Conservation (phyloP, 1,140 invertebrate species). For the Phortica variegata region DNA sequence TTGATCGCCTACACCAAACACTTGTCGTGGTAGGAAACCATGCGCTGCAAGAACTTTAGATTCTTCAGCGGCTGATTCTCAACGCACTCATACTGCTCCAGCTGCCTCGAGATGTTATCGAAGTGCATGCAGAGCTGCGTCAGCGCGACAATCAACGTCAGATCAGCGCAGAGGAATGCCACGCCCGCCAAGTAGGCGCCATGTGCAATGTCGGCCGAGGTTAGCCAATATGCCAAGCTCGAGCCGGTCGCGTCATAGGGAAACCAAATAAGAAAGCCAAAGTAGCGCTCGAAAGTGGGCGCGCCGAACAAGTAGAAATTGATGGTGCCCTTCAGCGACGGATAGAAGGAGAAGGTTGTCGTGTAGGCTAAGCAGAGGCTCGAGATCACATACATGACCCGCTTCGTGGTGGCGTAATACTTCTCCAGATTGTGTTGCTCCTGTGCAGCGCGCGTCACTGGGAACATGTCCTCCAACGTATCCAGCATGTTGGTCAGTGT, state of each 20-base stretch:
- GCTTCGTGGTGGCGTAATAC: conserved; percentile 36
- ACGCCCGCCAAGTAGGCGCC: conserved; percentile 46
- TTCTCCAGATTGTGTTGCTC: conserved; percentile 22
- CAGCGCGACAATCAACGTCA: conserved; percentile 41
- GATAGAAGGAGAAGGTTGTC: conserved; percentile 40
- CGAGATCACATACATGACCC: conserved; percentile 38
- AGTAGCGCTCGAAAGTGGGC: conserved; percentile 38
- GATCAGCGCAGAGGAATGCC: conserved; percentile 45
- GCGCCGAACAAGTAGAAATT: conserved; percentile 38
- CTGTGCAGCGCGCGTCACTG: conserved; percentile 24
- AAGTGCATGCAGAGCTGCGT: conserved; percentile 53
- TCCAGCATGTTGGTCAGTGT: conserved; percentile 27
- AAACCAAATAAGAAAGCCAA: conserved; percentile 50
- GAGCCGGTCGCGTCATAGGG: conserved; percentile 34
- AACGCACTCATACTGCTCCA: conserved; percentile 30
- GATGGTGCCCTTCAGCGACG: conserved; percentile 35
- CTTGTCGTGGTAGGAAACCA: conserved; percentile 41
- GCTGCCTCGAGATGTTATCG: conserved; percentile 28
- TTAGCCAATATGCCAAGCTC: conserved; percentile 38
- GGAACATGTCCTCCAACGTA: conserved; percentile 43
- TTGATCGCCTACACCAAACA: conserved; percentile 33
- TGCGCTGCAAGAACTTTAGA: conserved; percentile 22
- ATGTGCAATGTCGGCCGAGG: conserved; percentile 43
- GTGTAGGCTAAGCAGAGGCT: conserved; percentile 43
- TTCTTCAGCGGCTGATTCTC: conserved; percentile 19